Conservation (phyloP, 2,113 vertebrate genomes). For the Entomyzon cyanotis region DNA sequence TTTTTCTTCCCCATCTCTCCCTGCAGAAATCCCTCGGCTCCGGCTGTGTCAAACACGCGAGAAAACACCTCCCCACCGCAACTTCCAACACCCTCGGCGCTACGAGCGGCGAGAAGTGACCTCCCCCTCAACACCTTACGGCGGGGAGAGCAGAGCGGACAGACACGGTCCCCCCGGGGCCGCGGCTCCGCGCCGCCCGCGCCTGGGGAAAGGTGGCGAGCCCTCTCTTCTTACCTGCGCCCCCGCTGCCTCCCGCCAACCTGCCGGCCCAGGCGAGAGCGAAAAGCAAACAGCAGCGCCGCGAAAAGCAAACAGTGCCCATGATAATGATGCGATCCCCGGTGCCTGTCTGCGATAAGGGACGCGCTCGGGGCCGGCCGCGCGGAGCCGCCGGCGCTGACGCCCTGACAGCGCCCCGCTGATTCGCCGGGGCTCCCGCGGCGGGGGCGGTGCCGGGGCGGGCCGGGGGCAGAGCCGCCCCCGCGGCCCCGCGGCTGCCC, state of each 20-base stretch:
- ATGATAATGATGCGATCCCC: conserved; percentile 78
- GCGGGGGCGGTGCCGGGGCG: conserved; percentile 48
- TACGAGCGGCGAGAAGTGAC: not conserved
- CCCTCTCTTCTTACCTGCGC: conserved; percentile 84
- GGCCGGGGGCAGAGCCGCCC: not conserved
- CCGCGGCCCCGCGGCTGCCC: too few relatives aligned
- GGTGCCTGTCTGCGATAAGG: conserved; percentile 73
- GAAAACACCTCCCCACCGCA: not conserved
- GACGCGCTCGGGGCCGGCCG: conserved; percentile 71
- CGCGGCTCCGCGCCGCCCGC: not conserved
- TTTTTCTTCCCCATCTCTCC: not conserved
- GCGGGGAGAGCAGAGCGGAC: not conserved
- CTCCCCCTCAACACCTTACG: not conserved
- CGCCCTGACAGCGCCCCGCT: conserved; percentile 73
- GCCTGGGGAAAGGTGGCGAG: not conserved
- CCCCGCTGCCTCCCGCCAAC: conserved; percentile 80
- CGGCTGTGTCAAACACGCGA: not conserved
- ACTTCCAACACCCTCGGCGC: not conserved
- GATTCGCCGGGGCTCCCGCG: conserved; percentile 76
- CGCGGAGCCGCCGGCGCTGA: conserved; percentile 65
- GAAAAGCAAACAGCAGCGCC: conserved; percentile 82
- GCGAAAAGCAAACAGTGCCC: conserved; percentile 80
- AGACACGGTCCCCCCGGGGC: not conserved
- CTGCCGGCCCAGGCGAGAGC: conserved; percentile 78
- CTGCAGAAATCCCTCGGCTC: not conserved